phyloP scores from a whole-genome alignment of 2,797 vertebrate genomes.

The Amphiprion clarkii region DNA sequence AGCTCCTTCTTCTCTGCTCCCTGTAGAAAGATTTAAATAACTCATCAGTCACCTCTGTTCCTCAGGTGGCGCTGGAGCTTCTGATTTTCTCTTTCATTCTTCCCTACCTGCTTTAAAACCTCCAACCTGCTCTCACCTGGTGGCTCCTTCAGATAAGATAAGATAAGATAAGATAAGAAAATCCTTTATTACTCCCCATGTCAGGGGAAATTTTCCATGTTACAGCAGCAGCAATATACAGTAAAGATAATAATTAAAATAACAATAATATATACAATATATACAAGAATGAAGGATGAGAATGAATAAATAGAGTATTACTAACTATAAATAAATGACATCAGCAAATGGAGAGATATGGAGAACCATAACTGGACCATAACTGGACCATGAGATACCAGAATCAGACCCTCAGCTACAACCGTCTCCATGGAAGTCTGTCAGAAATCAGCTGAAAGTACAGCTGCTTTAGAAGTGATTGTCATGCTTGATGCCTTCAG shows the following conservation, averaged over 20 bases:
- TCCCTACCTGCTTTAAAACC: slow-evolving; percentile 4
- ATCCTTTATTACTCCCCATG: too few relatives aligned
- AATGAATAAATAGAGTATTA: too few relatives aligned
- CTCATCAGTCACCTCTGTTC: slow-evolving; percentile 15
- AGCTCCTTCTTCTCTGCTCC: slow-evolving; percentile 9
- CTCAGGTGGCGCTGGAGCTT: slow-evolving; percentile 9
- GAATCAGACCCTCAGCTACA: neutral
- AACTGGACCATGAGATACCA: slow-evolving; percentile 10
- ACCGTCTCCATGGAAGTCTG: slow-evolving; percentile 1
- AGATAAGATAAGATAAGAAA: too few relatives aligned
- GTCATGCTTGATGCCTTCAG: slow-evolving; percentile 25
- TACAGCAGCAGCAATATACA: too few relatives aligned
- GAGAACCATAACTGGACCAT: neutral
- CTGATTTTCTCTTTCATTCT: slow-evolving; percentile 25
- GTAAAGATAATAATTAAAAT: too few relatives aligned
- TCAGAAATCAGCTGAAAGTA: slow-evolving; percentile 4
- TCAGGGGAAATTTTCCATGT: too few relatives aligned
- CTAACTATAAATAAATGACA: too few relatives aligned
- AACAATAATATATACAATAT: too few relatives aligned
- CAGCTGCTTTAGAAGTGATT: slow-evolving; percentile 11
- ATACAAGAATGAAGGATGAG: too few relatives aligned
- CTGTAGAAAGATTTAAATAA: slow-evolving; percentile 1
- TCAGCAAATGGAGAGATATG: too few relatives aligned
- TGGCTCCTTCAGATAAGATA: neutral
- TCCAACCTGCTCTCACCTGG: neutral